Conservation (phyloP, 2,113 vertebrate genomes). For the Dicaeum eximium region DNA sequence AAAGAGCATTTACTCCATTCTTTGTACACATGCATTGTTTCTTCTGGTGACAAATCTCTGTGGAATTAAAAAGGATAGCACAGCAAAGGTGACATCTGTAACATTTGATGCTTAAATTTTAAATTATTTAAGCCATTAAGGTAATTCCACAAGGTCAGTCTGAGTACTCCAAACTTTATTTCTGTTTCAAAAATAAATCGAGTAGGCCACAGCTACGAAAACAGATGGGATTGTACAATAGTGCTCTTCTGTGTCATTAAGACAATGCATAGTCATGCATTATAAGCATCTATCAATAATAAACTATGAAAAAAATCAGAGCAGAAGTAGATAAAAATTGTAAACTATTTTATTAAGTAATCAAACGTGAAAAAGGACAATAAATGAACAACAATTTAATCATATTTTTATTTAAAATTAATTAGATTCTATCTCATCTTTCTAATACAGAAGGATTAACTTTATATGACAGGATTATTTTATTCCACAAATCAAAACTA, state of each 20-base stretch:
- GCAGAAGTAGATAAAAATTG: not conserved
- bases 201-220: not conserved
- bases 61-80: not conserved
- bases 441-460: not conserved
- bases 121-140: not conserved
- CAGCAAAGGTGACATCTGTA: not conserved
- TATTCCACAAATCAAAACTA: not conserved
- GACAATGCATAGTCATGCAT: not conserved
- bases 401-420: not conserved
- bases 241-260: not conserved
- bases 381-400: not conserved
- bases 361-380: not conserved
- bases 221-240: accelerated
- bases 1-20: not conserved
- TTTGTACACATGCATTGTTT: not conserved
- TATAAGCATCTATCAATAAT: not conserved
- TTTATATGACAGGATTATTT: not conserved
- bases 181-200: not conserved
- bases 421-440: not conserved
- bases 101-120: not conserved
- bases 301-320: not conserved
- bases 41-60: not conserved
- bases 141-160: not conserved
- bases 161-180: not conserved
- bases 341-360: not conserved